These are phyloP conservation scores for Halcyon chelicuti DNA, from an alignment of 2,797 vertebrate genomes.

Conservation along the genomic window DNA sequence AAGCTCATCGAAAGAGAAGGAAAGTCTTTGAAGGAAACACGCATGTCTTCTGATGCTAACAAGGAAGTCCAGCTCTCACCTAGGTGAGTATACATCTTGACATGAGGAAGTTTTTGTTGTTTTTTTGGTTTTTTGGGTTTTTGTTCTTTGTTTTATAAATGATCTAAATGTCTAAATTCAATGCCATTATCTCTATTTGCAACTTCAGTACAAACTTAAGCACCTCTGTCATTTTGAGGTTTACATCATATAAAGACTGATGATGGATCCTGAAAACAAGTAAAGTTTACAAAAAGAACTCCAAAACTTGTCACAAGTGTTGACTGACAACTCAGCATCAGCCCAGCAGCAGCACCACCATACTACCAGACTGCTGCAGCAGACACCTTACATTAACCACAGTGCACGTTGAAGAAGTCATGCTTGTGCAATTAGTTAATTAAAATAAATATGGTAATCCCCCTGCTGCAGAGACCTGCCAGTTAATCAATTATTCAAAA, in stretches of 20 bases:
- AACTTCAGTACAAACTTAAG: background rate
- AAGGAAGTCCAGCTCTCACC: background rate
- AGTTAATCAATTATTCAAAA: constrained; percentile 72
- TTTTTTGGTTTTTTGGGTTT: background rate
- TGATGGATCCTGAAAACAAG: background rate
- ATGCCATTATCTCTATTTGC: background rate
- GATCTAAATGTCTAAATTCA: background rate
- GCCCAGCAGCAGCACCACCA: background rate
- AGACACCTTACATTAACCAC: background rate
- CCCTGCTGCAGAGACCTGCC: constrained; percentile 44
- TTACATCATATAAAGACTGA: background rate
- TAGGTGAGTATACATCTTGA: background rate
- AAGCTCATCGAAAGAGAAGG: background rate
- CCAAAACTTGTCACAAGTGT: background rate
- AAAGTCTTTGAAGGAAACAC: background rate
- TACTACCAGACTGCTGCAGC: background rate
- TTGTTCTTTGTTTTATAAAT: background rate
- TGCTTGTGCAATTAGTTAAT: constrained; percentile 66
- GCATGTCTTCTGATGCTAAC: background rate
- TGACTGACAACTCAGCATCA: background rate
- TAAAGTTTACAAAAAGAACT: background rate
- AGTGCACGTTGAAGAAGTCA: background rate
- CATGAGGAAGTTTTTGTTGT: background rate
- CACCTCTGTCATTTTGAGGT: background rate
- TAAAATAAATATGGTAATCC: constrained; percentile 72